Conservation (phyloP, 2,888 invertebrate species). For the Lottia gigantea region DNA sequence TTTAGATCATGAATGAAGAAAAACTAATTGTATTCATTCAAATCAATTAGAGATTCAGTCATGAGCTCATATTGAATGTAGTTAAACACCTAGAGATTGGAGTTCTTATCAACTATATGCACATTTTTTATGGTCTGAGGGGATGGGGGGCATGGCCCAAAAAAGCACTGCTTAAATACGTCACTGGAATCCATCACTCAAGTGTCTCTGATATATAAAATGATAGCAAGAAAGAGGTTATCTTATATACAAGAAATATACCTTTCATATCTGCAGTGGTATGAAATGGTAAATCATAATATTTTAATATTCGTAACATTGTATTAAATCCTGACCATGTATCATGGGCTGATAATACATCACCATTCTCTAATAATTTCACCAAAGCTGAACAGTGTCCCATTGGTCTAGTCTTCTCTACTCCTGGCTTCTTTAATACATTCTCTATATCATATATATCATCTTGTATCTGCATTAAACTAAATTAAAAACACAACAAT, state of each 20-base stretch:
- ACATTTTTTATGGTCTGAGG: too few relatives aligned
- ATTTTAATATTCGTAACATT: conserved; percentile 86
- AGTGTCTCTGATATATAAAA: too few relatives aligned
- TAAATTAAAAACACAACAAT: conserved; percentile 3
- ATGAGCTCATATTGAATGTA: too few relatives aligned
- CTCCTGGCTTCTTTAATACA: conserved; percentile 53
- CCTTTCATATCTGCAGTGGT: conserved; percentile 2
- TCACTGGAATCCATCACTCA: too few relatives aligned
- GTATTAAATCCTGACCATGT: conserved; percentile 83
- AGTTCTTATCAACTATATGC: too few relatives aligned
- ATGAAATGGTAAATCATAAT: conserved; percentile 76
- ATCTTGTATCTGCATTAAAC: conserved; percentile 65
- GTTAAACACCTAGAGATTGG: too few relatives aligned
- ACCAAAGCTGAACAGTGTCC: conserved; percentile 77
- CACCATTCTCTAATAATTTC: conserved; percentile 72
- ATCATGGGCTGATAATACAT: conserved; percentile 81
- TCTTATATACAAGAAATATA: background rate
- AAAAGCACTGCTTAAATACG: too few relatives aligned
- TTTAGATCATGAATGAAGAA: too few relatives aligned
- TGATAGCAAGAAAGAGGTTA: too few relatives aligned
- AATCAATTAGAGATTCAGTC: too few relatives aligned
- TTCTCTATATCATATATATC: conserved; percentile 79
- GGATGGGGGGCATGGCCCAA: too few relatives aligned
- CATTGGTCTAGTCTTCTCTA: conserved; percentile 38
- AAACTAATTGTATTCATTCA: too few relatives aligned